Evolutionary conservation across 2,797 vertebrate genomes (phyloP).

Genomic region (Hydrolagus colliei): DNA sequence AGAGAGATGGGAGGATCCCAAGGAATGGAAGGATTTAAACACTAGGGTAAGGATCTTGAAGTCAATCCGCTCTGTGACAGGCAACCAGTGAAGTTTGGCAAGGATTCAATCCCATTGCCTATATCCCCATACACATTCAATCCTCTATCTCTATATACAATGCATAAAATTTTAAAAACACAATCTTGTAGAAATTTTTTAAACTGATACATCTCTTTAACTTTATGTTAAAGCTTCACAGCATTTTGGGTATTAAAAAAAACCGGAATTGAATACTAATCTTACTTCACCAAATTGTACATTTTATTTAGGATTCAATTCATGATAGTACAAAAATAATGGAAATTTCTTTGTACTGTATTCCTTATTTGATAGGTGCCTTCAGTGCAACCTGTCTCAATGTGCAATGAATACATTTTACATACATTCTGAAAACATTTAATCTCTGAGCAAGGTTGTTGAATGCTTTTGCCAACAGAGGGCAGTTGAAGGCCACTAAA

Average conservation of each 20-base stretch:
- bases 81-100: too few species aligned
- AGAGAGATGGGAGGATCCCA: too few species aligned
- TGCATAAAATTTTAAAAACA: neutral
- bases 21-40: too few species aligned
- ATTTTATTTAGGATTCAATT: neutral
- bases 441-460: neutral
- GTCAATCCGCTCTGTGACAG: too few species aligned
- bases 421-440: neutral
- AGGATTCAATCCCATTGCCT: too few species aligned
- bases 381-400: neutral
- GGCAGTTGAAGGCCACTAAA: conserved; percentile 30
- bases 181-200: neutral
- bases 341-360: neutral
- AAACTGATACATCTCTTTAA: neutral
- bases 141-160: neutral
- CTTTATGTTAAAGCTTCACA: too few species aligned
- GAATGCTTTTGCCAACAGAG: conserved; percentile 22
- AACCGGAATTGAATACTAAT: neutral
- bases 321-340: neutral
- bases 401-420: neutral
- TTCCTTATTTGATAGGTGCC: neutral
- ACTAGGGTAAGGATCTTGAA: too few species aligned
- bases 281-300: neutral
- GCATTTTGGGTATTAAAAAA: too few species aligned
- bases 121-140: too few species aligned